Conservation (phyloP, 1,140 invertebrate genomes). For the Eumaeus atala region DNA sequence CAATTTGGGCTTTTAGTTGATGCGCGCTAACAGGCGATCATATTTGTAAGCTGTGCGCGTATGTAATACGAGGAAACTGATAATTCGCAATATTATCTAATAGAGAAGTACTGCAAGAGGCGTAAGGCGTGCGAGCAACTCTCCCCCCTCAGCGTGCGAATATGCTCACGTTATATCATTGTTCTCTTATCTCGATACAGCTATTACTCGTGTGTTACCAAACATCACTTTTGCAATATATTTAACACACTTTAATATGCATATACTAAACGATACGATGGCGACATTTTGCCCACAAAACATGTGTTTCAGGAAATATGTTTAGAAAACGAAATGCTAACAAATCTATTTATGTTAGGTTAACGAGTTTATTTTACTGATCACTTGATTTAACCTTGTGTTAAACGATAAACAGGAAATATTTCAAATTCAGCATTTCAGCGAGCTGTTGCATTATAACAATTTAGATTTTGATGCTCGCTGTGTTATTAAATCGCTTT, state of each 20-base stretch:
- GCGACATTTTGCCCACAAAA: no score
- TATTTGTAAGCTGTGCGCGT: slow-evolving; percentile 31
- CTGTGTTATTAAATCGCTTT: no score
- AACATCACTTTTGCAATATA: slow-evolving; percentile 15
- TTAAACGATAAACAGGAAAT: slow-evolving; percentile 26
- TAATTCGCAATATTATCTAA: slow-evolving; percentile 56
- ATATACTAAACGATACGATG: background rate
- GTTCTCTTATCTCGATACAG: slow-evolving; percentile 26
- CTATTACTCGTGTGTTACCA: slow-evolving; percentile 24
- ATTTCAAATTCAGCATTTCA: slow-evolving; percentile 10
- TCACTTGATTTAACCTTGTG: background rate
- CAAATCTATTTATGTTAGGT: background rate
- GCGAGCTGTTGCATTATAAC: no score
- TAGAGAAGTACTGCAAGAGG: slow-evolving; percentile 18
- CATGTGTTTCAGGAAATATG: no score
- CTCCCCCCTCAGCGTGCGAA: background rate
- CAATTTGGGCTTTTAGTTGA: slow-evolving; percentile 22
- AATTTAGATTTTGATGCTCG: no score
- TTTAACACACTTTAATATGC: slow-evolving; percentile 12
- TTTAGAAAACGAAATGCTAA: no score
- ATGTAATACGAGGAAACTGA: slow-evolving; percentile 58
- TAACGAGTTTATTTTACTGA: background rate
- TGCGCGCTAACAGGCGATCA: slow-evolving; percentile 29
- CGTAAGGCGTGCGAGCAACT: slow-evolving; percentile 10
- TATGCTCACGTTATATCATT: slow-evolving; percentile 23